These are phyloP conservation scores for Dolomedes plantarius DNA, from an alignment of 2,888 invertebrate genomes.

Conservation along the genomic window DNA sequence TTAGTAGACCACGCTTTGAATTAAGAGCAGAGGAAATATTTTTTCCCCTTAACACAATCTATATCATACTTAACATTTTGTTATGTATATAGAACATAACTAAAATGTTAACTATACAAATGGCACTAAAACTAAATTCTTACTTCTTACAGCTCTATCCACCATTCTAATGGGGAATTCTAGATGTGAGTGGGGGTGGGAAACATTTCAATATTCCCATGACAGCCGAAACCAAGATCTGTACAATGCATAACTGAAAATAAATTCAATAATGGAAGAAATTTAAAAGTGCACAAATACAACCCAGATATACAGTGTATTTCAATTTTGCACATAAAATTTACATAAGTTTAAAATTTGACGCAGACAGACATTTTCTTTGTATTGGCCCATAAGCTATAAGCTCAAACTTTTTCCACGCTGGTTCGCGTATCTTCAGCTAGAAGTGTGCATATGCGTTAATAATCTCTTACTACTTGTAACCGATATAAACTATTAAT, in stretches of 20 bases:
- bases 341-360: too few species aligned
- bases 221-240: slow-evolving; percentile 31
- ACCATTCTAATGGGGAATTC: slow-evolving; percentile 22
- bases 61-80: slow-evolving; percentile 6
- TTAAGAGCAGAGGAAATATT: too few species aligned
- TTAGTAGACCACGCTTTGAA: too few species aligned
- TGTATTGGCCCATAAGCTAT: too few species aligned
- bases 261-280: slow-evolving; percentile 61
- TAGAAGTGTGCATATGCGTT: too few species aligned
- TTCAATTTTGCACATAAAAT: neutral
- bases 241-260: slow-evolving; percentile 60
- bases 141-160: slow-evolving; percentile 36
- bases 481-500: too few species aligned
- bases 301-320: neutral
- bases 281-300: slow-evolving; percentile 36
- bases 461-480: too few species aligned
- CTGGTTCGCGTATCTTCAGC: too few species aligned
- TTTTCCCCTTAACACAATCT: too few species aligned
- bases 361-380: too few species aligned
- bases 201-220: slow-evolving; percentile 26
- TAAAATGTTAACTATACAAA: neutral
- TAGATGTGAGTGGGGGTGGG: slow-evolving; percentile 26
- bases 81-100: neutral
- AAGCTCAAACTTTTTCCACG: too few species aligned
- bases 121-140: slow-evolving; percentile 39